Evolutionary conservation across 2,113 vertebrate species (phyloP), one percentile per base, ranked within the genome.

Genomic region (Panthera leo): DNA sequence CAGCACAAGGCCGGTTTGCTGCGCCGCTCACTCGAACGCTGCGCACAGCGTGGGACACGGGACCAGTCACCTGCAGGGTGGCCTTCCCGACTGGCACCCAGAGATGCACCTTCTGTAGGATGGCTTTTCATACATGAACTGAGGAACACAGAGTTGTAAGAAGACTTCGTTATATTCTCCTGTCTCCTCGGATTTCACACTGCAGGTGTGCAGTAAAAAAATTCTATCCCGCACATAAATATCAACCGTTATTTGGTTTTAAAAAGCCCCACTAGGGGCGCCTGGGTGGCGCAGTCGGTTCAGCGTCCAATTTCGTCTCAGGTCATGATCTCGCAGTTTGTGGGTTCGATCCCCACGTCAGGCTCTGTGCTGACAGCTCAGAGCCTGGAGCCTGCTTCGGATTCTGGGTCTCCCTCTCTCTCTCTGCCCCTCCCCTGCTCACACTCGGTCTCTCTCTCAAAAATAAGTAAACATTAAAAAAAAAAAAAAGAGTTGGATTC

Each of bases 121-220:
- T 10, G 0, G 51, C 63, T 29, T 48, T 16, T 2, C 53, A 21
- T 0, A 14, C 5, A 5, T 2, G 48, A 31, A 58, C 1, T 2
- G 18, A 55, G 45, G 85, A 39, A 16, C 1, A 36, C 2, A 36
- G 36, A 36, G 36, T 36, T 36, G 36, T 73, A 34, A 55, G 15
- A 89, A 63, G 23, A 75, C 71, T 5, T 67, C 19, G 16, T 31
- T 31, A 36, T 5, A 9, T 7, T 23, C 48, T 23, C 58, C 73
- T 29, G 12, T 51, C 68, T 25, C 18, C 45, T 67, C 80, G 7
- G n/a, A 51, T 27, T 58, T 91, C 71, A 36, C 39, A 23, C 13
- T 34, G 13, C 27, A 83, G 19, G n/a, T 79, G 51, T 70, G 58
- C 70, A 88, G 75, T 5, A 16, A 61, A 80, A 80, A 78, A 65